Conservation (phyloP, 1,140 invertebrate species). For the Dendrolimus punctatus region DNA sequence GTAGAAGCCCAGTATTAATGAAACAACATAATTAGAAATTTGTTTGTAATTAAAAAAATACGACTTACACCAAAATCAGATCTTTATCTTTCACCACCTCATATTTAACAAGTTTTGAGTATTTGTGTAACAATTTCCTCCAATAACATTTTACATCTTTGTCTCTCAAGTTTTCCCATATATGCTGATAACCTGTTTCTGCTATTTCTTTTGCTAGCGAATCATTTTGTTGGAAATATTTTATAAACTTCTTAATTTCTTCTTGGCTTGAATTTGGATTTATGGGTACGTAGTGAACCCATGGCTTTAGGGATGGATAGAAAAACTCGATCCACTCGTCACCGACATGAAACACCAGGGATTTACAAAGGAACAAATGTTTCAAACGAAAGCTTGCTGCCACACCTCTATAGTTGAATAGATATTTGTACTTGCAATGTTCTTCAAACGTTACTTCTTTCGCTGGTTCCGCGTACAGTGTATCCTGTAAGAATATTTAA, state of each 20-base stretch:
- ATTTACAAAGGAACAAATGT: constrained; percentile 95
- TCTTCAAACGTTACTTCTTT: constrained; percentile 91
- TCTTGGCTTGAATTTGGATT: constrained; percentile 77
- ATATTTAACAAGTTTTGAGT: constrained; percentile 85
- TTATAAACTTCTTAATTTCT: constrained; percentile 80
- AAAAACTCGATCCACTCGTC: constrained; percentile 98
- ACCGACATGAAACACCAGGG: constrained; percentile 96
- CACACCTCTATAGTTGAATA: constrained; percentile 97
- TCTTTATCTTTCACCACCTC: constrained; percentile 73
- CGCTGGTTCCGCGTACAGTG: constrained; percentile 86
- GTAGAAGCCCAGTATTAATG: too few species aligned
- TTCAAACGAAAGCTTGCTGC: constrained; percentile 98
- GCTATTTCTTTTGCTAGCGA: constrained; percentile 85
- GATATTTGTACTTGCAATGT: constrained; percentile 95
- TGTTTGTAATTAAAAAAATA: too few species aligned
- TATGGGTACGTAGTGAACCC: constrained; percentile 97
- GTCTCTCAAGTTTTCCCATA: constrained; percentile 88
- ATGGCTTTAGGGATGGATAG: constrained; percentile 92
- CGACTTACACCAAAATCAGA: constrained; percentile 52
- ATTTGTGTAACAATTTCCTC: constrained; percentile 84
- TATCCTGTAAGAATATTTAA: constrained; percentile 76
- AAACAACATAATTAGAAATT: too few species aligned
- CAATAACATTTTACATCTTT: constrained; percentile 91
- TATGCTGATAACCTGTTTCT: constrained; percentile 84
- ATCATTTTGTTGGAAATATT: constrained; percentile 87